These are phyloP conservation scores for Karalla daura DNA, from an alignment of 2,797 vertebrate species.

Conservation along the genomic window DNA sequence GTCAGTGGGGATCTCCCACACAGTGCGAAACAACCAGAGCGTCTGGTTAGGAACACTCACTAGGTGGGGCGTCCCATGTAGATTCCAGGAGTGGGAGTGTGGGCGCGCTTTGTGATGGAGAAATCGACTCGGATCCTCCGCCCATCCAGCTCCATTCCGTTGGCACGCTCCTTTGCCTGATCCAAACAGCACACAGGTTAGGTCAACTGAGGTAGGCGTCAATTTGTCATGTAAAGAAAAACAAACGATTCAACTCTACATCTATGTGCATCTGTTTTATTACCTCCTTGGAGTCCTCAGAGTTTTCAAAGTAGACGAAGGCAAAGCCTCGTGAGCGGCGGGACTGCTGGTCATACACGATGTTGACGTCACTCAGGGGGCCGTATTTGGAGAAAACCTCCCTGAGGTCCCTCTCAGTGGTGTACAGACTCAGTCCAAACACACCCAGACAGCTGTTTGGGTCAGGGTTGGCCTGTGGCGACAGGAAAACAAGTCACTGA, in stretches of 20 bases:
- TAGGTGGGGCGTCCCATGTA: conserved; percentile 99
- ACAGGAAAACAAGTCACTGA: too few species aligned
- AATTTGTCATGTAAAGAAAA: background rate
- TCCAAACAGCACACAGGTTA: background rate
- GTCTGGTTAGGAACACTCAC: conserved; percentile 81
- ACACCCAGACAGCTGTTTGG: conserved; percentile 95
- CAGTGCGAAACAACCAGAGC: background rate
- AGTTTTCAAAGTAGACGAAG: conserved; percentile 97
- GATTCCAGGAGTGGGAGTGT: conserved; percentile 97
- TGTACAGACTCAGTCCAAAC: conserved; percentile 96
- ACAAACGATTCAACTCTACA: too few species aligned
- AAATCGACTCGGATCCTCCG: conserved; percentile 96
- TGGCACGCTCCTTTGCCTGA: conserved; percentile 96
- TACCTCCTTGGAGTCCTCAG: conserved; percentile 94
- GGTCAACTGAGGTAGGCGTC: background rate
- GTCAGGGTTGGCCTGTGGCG: conserved; percentile 92
- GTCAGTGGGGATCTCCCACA: background rate
- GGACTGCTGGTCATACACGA: conserved; percentile 97
- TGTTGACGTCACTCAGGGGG: conserved; percentile 91
- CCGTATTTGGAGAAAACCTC: conserved; percentile 98
- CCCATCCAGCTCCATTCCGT: conserved; percentile 98
- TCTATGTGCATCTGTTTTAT: background rate
- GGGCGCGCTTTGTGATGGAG: conserved; percentile 96
- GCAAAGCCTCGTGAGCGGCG: conserved; percentile 96
- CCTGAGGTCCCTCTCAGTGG: conserved; percentile 94